Evolutionary conservation across 2,797 vertebrate genomes (phyloP), one percentile per base, ranked within the genome.

Genomic region (Macropus fuliginosus): DNA sequence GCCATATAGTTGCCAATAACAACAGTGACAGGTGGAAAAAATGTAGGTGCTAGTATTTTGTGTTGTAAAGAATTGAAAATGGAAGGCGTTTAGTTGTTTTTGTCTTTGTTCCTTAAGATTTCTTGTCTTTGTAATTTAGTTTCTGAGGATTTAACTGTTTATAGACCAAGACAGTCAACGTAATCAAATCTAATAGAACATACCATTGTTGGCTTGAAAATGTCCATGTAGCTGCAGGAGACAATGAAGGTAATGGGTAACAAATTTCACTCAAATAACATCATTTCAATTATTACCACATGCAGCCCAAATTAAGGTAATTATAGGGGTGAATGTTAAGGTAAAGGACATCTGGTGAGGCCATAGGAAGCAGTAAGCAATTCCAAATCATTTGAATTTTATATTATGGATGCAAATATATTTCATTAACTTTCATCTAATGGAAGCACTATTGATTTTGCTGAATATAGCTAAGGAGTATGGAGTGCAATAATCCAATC

Each of bases 381-480:
- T 89, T 93, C 6, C 87, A 56, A 95, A 31, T 11, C 4, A 91
- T 0, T 94, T 66, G 96, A 34, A 29, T 81, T 97, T 14, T 12
- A 94, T 14, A 92, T 54, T 92, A 1, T 90, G 0, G 27, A 56
- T 93, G 54, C 62, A 94, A 46, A 66, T 62, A 21, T 24, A 21
- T 34, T 95, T 97, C 92, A 93, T 92, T 94, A 91, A 93, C 62
- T 54, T 94, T 5, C 0, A 93, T 93, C 56, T 94, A 95, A 55
- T 62, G 91, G 91, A 91, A 57, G 10, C 40, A 66, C 27, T 91
- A 29, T 46, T 91, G 56, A 24, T 94, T 93, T 93, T 34, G 62
- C 18, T 91, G 31, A 13, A 94, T 6, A 56, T 27, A 93, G 54
- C 11, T 89, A 54, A 96, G 96, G 8, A 90, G 81, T 96, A 94